Conservation (phyloP, 1,140 invertebrate species). For the Caenorhabditis tropicalis region DNA sequence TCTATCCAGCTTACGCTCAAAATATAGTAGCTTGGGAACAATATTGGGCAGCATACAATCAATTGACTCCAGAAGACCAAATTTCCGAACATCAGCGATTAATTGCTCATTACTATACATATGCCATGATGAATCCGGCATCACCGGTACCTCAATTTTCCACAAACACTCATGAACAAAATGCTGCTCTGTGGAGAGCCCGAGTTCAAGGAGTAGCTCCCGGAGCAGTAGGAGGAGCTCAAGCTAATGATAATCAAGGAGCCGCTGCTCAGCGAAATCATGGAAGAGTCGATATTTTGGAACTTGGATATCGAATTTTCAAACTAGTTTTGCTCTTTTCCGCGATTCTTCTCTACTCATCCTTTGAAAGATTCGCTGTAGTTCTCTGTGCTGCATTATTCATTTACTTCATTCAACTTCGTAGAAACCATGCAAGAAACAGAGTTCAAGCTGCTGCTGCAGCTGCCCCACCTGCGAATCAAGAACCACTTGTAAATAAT, state of each 20-base stretch:
- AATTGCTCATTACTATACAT: conserved; percentile 12
- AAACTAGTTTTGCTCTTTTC: conserved; percentile 9
- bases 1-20: background rate
- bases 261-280: background rate
- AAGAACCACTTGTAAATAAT: conserved; percentile 5
- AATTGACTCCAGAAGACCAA: background rate
- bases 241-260: background rate
- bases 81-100: background rate
- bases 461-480: conserved; percentile 3
- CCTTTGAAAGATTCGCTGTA: conserved; percentile 2
- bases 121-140: background rate
- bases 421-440: background rate
- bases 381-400: background rate
- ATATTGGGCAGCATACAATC: conserved; percentile 9
- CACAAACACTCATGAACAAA: background rate
- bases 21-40: conserved; percentile 5
- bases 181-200: background rate
- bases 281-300: conserved; percentile 31
- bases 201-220: background rate
- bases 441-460: background rate
- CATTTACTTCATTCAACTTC: conserved; percentile 30
- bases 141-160: background rate
- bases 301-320: conserved; percentile 34
- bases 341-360: conserved; percentile 1
- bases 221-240: background rate